Evolutionary conservation across 2,888 invertebrate genomes (phyloP).

Genomic region (Pelosia muscerda): DNA sequence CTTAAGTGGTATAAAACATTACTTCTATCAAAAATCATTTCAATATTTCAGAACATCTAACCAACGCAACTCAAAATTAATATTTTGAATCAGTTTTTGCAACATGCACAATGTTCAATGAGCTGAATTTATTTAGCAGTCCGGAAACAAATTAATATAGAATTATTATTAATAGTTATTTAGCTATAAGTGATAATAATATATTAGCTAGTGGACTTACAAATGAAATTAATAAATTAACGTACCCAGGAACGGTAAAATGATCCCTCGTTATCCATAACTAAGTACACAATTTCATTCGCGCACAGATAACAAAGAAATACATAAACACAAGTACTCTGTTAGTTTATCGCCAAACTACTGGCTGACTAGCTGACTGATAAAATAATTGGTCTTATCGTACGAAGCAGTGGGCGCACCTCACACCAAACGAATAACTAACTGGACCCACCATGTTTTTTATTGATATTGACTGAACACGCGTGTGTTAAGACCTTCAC

Average conservation of each 20-base stretch:
- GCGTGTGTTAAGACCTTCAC: neutral
- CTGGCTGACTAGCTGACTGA: constrained; percentile 26
- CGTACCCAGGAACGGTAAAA: constrained; percentile 23
- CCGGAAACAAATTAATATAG: neutral
- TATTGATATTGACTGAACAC: neutral
- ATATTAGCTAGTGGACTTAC: neutral
- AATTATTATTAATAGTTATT: no score
- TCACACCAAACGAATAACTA: constrained; percentile 20
- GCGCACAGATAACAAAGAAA: constrained; percentile 8
- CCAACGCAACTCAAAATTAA: no score
- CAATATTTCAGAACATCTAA: no score
- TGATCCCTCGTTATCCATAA: constrained; percentile 14
- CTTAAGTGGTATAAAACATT: no score
- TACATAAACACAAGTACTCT: constrained; percentile 13
- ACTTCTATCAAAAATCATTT: no score
- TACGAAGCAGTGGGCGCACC: constrained; percentile 4
- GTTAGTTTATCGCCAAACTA: constrained; percentile 11
- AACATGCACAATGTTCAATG: neutral
- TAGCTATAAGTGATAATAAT: no score
- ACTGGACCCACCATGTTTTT: neutral
- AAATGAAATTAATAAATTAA: neutral
- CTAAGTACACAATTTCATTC: constrained; percentile 6
- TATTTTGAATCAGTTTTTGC: neutral
- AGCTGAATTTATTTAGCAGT: neutral
- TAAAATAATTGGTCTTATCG: constrained; percentile 37